A percentile compares a stretch with the other conserved stretches of the same genome.
Evolutionary conservation across 2,113 vertebrate species (phyloP).

Genomic region (Corythaeola cristata): DNA sequence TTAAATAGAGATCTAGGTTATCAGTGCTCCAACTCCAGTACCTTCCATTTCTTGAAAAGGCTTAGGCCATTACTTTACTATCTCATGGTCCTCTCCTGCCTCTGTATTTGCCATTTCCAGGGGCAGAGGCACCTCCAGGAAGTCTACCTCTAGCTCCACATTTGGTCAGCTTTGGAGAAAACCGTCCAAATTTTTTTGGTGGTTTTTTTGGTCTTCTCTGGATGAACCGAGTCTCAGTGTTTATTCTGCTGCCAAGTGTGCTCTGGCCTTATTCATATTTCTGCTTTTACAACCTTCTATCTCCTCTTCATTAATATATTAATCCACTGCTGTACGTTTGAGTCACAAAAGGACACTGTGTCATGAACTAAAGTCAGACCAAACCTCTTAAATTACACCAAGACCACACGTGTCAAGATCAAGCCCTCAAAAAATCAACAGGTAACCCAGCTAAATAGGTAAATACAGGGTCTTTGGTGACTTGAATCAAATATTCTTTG

Average conservation of each 20-base stretch:
- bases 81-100: fast-evolving
- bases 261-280: background rate
- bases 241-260: background rate
- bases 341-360: background rate
- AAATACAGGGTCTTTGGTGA: background rate
- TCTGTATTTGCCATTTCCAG: background rate
- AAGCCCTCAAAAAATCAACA: background rate
- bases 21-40: background rate
- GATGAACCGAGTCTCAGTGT: fast-evolving
- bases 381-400: background rate
- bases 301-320: background rate
- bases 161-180: background rate
- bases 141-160: background rate
- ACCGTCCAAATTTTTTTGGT: background rate
- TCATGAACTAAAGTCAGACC: background rate
- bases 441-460: background rate
- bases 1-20: background rate
- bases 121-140: background rate
- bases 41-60: background rate
- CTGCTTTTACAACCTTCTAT: background rate
- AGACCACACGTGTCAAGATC: background rate
- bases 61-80: background rate
- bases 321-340: background rate
- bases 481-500: background rate
- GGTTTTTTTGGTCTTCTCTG: background rate